These are phyloP conservation scores for Beris morrisii DNA, from an alignment of 2,888 invertebrate genomes.

Conservation along the genomic window DNA sequence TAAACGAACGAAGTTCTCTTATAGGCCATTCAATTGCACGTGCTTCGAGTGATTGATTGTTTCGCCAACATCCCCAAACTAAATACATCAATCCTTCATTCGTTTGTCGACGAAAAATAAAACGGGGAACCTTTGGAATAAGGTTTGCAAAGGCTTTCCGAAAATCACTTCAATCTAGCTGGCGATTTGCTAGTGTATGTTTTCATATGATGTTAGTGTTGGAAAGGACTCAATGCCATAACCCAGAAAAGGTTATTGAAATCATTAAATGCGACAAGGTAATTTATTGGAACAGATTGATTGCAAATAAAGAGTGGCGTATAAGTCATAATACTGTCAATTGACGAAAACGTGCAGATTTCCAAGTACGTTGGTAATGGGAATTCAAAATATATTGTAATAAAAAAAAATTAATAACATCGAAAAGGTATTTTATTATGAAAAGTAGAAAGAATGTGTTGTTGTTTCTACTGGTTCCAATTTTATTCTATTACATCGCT, in stretches of 20 bases:
- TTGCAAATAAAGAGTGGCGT: conserved; percentile 27
- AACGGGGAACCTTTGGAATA: no score
- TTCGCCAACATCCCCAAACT: conserved; percentile 21
- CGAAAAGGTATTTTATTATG: no score
- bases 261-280: conserved; percentile 26
- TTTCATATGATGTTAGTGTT: not conserved
- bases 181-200: not conserved
- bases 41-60: conserved; percentile 24
- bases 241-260: conserved; percentile 8
- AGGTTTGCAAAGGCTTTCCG: no score
- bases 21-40: conserved; percentile 27
- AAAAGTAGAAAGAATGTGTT: no score
- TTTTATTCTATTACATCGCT: no score
- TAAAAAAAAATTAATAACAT: no score
- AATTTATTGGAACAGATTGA: conserved; percentile 32
- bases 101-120: not conserved
- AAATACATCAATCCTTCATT: conserved; percentile 27
- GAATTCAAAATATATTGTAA: no score
- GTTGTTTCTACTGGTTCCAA: no score
- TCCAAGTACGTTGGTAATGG: no score
- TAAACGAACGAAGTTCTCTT: conserved; percentile 7
- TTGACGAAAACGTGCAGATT: conserved; percentile 3
- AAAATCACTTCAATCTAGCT: no score
- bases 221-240: not conserved
- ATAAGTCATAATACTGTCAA: conserved; percentile 15